A percentile compares a stretch with the other conserved stretches of the same genome.
phyloP scores from a whole-genome alignment of 2,888 invertebrate genomes.

The Amphipyra berbera region DNA sequence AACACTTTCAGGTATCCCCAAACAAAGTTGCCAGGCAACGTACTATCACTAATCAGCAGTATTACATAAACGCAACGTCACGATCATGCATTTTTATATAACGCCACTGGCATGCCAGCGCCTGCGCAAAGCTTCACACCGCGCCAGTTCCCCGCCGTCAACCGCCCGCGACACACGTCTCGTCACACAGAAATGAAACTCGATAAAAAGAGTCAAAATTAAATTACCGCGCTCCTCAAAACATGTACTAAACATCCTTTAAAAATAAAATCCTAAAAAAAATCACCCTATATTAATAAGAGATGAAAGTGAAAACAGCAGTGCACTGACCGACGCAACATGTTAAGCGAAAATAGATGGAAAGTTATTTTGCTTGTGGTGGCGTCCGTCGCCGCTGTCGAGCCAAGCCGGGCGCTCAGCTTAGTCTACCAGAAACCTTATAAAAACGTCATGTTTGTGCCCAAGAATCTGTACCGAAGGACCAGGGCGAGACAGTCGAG shows the following conservation, averaged over 20 bases:
- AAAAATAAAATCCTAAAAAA: conserved; percentile 54
- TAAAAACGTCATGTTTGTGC: conserved; percentile 81
- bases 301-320: conserved; percentile 85
- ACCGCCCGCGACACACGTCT: conserved; percentile 59
- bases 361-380: conserved; percentile 84
- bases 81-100: conserved; percentile 72
- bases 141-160: conserved; percentile 58
- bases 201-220: conserved; percentile 48
- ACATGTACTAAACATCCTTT: conserved; percentile 65
- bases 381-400: conserved; percentile 77
- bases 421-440: conserved; percentile 78
- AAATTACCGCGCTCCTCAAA: conserved; percentile 55
- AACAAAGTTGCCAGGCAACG: conserved; percentile 58
- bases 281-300: conserved; percentile 53
- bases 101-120: conserved; percentile 51
- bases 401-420: conserved; percentile 83
- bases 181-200: conserved; percentile 65
- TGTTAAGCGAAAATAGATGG: conserved; percentile 86
- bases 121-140: conserved; percentile 1
- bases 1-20: conserved; percentile 61
- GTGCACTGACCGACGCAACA: conserved; percentile 86
- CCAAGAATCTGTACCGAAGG: conserved; percentile 73
- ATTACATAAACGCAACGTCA: conserved; percentile 70
- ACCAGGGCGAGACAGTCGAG: conserved; percentile 69
- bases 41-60: conserved; percentile 70